These are phyloP conservation scores for Marisa cornuarietis DNA, from an alignment of 1,140 invertebrate species.

Conservation along the genomic window DNA sequence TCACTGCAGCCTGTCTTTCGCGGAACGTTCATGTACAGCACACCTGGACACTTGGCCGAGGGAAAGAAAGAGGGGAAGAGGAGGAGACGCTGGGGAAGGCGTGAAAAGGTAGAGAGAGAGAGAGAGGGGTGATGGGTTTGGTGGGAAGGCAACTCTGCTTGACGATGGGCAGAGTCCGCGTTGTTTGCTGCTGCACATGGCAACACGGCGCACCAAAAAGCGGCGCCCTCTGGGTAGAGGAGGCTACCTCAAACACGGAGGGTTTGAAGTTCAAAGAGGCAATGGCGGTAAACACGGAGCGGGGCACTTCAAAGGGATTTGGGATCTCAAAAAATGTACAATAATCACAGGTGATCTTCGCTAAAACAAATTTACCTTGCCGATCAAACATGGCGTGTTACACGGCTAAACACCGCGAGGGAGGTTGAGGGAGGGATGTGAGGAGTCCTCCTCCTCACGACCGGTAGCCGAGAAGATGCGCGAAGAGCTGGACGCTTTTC, in stretches of 20 bases:
- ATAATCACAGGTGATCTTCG: constrained; percentile 47
- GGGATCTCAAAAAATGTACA: constrained; percentile 40
- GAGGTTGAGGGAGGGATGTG: no score
- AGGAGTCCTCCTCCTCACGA: no score
- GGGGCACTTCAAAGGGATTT: constrained; percentile 39
- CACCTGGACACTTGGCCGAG: neutral
- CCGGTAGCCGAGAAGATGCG: neutral
- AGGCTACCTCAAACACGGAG: constrained; percentile 30
- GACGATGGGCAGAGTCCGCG: neutral
- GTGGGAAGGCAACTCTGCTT: neutral
- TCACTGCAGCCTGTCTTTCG: no score
- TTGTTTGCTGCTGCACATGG: constrained; percentile 20
- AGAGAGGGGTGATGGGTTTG: neutral
- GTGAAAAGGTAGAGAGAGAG: constrained; percentile 12
- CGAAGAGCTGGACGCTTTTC: neutral
- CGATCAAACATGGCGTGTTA: constrained; percentile 38
- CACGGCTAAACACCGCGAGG: constrained; percentile 30
- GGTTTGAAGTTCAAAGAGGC: constrained; percentile 40
- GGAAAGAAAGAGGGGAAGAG: neutral
- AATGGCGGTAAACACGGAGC: constrained; percentile 31
- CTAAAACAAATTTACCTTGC: constrained; percentile 45
- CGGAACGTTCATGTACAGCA: no score
- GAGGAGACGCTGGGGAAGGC: neutral
- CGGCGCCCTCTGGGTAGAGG: constrained; percentile 7
- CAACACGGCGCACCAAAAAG: constrained; percentile 14